Conservation (phyloP, 1,140 invertebrate species). For the Schlechtendalia chinensis region DNA sequence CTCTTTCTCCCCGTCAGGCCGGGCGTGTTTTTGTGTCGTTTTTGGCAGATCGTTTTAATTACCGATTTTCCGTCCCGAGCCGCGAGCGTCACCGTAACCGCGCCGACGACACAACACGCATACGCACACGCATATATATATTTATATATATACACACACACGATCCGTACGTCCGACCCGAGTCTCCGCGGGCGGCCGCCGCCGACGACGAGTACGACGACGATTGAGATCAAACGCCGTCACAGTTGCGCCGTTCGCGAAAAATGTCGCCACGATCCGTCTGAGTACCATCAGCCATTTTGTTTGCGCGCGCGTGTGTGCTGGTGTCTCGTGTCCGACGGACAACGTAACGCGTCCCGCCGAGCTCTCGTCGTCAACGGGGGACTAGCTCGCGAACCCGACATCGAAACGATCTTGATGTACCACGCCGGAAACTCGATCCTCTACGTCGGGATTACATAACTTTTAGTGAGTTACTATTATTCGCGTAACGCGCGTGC, state of each 20-base stretch:
- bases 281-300: slow-evolving; percentile 45
- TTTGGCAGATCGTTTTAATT: too few species aligned
- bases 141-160: too few species aligned
- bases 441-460: slow-evolving; percentile 49
- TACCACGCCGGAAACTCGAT: slow-evolving; percentile 37
- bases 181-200: neutral
- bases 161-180: too few species aligned
- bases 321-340: neutral
- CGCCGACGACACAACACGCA: neutral
- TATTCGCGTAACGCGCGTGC: neutral
- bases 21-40: slow-evolving; percentile 22
- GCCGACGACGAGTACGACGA: neutral
- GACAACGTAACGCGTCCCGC: neutral
- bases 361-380: neutral
- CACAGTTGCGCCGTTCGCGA: neutral
- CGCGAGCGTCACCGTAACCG: neutral
- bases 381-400: slow-evolving; percentile 2
- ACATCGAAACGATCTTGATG: slow-evolving; percentile 38
- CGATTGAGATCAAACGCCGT: too few species aligned
- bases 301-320: slow-evolving; percentile 6
- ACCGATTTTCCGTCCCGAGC: neutral
- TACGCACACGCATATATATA: too few species aligned
- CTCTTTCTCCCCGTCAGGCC: slow-evolving; percentile 21
- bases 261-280: slow-evolving; percentile 35
- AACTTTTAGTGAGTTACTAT: slow-evolving; percentile 39